Percentiles rank a stretch among this genome's conserved stretches.
phyloP scores from a whole-genome alignment of 2,888 invertebrate genomes.

The Eupithecia insigniata region DNA sequence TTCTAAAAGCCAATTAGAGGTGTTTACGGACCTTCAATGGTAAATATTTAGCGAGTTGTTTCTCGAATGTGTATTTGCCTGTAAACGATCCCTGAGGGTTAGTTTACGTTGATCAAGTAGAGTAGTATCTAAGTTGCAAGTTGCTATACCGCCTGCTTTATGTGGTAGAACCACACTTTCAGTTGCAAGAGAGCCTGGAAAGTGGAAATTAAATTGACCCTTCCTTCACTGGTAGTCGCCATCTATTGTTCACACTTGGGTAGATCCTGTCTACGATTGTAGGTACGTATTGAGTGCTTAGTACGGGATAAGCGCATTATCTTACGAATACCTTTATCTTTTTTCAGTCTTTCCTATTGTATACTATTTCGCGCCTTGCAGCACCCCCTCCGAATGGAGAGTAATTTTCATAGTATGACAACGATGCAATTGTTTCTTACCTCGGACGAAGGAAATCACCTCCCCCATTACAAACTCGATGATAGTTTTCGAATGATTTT shows the following conservation, averaged over 20 bases:
- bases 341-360: too few species aligned
- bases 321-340: too few species aligned
- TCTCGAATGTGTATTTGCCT: constrained; percentile 39
- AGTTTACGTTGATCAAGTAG: neutral
- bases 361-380: too few species aligned
- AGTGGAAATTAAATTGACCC: neutral
- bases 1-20: constrained; percentile 59
- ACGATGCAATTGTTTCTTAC: too few species aligned
- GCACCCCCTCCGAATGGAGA: too few species aligned
- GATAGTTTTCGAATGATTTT: too few species aligned
- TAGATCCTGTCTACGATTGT: neutral
- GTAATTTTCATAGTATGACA: too few species aligned
- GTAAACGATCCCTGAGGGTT: constrained; percentile 41
- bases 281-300: too few species aligned
- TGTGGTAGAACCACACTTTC: neutral
- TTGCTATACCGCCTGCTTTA: neutral
- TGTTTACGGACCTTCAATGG: constrained; percentile 53
- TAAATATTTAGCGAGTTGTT: constrained; percentile 52
- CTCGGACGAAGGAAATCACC: too few species aligned
- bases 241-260: neutral
- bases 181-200: neutral
- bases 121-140: neutral
- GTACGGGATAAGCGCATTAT: too few species aligned
- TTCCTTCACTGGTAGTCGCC: neutral
- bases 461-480: too few species aligned